phyloP scores from a whole-genome alignment of 2,113 vertebrate genomes.

The Aspidoscelis tigris region DNA sequence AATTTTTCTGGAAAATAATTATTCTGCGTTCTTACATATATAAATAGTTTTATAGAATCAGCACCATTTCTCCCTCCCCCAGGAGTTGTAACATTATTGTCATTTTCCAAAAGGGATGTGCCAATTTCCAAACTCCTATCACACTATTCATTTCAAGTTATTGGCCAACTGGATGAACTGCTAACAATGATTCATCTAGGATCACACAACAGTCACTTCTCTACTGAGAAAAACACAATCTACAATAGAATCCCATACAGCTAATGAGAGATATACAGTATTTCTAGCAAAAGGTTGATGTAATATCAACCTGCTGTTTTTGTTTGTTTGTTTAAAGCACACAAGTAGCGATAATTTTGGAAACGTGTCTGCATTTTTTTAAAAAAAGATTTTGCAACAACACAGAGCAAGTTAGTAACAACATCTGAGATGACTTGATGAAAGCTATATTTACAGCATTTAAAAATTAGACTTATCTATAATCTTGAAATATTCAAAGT shows the following conservation, averaged over 20 bases:
- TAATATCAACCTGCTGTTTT: slow-evolving; percentile 77
- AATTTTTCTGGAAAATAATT: slow-evolving; percentile 82
- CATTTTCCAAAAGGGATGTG: slow-evolving; percentile 81
- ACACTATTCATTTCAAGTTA: slow-evolving; percentile 86
- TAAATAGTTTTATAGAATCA: slow-evolving; percentile 88
- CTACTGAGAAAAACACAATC: slow-evolving; percentile 91
- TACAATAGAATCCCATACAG: slow-evolving; percentile 89
- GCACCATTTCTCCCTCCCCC: slow-evolving; percentile 83
- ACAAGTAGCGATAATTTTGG: slow-evolving; percentile 88
- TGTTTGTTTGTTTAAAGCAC: slow-evolving; percentile 80
- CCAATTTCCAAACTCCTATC: slow-evolving; percentile 86
- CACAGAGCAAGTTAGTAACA: slow-evolving; percentile 89
- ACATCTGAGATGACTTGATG: slow-evolving; percentile 84
- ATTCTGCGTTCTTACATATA: slow-evolving; percentile 80
- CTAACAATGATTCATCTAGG: slow-evolving; percentile 89
- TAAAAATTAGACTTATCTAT: slow-evolving; percentile 93
- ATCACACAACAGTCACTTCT: slow-evolving; percentile 90
- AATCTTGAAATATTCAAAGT: slow-evolving; percentile 93
- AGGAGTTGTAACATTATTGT: slow-evolving; percentile 80
- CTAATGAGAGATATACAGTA: slow-evolving; percentile 93
- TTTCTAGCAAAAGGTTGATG: slow-evolving; percentile 80
- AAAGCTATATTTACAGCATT: slow-evolving; percentile 97
- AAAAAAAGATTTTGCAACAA: slow-evolving; percentile 86
- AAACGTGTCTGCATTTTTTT: slow-evolving; percentile 82
- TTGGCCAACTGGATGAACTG: slow-evolving; percentile 88